phyloP scores from a whole-genome alignment of 2,113 vertebrate species.

The Athene cunicularia region DNA sequence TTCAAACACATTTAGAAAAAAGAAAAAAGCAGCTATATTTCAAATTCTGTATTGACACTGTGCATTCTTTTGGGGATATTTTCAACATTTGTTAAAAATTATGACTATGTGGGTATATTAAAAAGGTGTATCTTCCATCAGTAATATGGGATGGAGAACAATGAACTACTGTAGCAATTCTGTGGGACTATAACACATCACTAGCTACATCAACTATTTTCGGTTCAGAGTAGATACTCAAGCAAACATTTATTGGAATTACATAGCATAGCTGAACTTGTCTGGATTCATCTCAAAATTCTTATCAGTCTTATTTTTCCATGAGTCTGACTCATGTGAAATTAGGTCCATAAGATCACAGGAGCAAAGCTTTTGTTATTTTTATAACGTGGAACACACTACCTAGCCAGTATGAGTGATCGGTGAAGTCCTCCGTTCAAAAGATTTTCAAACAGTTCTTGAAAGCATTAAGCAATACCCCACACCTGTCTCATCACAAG shows the following conservation, averaged over 20 bases:
- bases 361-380: neutral
- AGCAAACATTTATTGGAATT: neutral
- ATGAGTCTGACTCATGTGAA: neutral
- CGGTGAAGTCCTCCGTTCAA: neutral
- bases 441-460: neutral
- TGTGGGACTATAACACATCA: neutral
- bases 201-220: neutral
- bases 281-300: neutral
- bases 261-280: neutral
- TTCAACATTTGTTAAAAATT: neutral
- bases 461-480: neutral
- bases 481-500: neutral
- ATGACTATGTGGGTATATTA: neutral
- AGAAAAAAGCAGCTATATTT: neutral
- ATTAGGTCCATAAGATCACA: neutral
- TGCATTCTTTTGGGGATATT: neutral
- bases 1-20: neutral
- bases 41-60: neutral
- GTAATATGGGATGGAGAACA: neutral
- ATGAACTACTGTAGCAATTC: neutral
- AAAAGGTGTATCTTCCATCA: neutral
- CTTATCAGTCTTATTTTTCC: neutral
- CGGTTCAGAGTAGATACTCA: neutral
- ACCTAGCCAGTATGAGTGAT: neutral
- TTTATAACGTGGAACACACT: neutral